Evolutionary conservation across 2,113 vertebrate species (phyloP), one percentile per base, ranked within the genome.

Genomic region (Catharus fuscescens): DNA sequence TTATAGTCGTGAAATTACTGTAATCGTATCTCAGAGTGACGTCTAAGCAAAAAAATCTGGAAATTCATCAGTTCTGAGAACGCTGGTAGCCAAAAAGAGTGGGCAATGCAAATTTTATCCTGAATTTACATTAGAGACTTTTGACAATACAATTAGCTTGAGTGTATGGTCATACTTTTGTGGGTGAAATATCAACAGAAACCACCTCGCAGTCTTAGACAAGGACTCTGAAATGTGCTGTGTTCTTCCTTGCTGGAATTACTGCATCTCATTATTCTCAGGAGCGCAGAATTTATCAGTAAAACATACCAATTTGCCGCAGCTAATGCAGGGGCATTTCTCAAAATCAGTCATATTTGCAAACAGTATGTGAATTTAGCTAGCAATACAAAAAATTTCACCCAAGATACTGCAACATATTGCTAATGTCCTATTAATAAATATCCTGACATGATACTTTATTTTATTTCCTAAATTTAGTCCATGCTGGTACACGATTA

Each of bases 131-230:
- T 36, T 34, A 78, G 28, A 48, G 42, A 61, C 25, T 66, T 52
- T 24, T 15, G 40, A n/a, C 19, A 50, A 14, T 24, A 36, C 21
- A 62, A 57, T 5, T 34, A 45, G 45, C 40, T 65, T 45, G 12
- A 44, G 13, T 4, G 3, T 25, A 53, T 36, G 7, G 36, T 34
- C 11, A 69, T 20, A 19, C 25, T 52, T 84, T 31, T 31, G 14
- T 48, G 20, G 6, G 10, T 8, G 5, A 70, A 9, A 56, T 23
- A 53, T 19, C 18, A 83, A 82, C 8, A 65, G 60, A 72, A 86
- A 56, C 14, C 2, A 50, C 23, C 9, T 36, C 1, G 0, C 21
- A 31, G 10, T 40, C n/a, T 62, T 16, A 32, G 18, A 34, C 6
- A 26, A 57, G 32, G 52, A 61, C 13, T 44, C 14, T 57, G 29